Evolutionary conservation across 2,888 invertebrate genomes (phyloP).

Genomic region (Parnassius smintheus): DNA sequence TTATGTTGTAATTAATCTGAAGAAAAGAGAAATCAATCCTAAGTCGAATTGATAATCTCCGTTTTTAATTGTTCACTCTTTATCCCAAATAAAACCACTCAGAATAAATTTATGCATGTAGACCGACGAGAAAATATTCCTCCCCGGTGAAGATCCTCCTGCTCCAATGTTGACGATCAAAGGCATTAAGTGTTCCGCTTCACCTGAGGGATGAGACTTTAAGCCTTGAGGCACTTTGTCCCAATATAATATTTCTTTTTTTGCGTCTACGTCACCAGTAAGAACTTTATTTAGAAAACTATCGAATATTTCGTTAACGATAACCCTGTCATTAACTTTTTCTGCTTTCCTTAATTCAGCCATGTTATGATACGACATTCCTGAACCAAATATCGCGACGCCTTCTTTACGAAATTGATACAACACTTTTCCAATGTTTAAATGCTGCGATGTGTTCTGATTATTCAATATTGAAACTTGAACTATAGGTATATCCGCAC

Average conservation of each 20-base stretch:
- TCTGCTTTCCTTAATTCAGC: conserved; percentile 53
- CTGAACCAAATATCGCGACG: conserved; percentile 64
- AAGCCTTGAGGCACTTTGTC: conserved; percentile 55
- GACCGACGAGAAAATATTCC: conserved; percentile 41
- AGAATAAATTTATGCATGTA: conserved; percentile 42
- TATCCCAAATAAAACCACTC: conserved; percentile 48
- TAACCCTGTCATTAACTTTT: conserved; percentile 34
- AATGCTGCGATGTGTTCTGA: conserved; percentile 64
- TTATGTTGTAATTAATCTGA: too few species aligned
- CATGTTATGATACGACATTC: conserved; percentile 77
- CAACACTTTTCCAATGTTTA: conserved; percentile 58
- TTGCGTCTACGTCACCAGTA: conserved; percentile 50
- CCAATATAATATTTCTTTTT: conserved; percentile 54
- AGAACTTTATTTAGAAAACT: conserved; percentile 61
- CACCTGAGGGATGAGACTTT: conserved; percentile 62
- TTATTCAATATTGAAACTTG: conserved; percentile 64
- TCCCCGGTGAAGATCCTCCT: conserved; percentile 56
- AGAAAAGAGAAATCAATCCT: too few species aligned
- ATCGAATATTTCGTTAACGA: conserved; percentile 68
- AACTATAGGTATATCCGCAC: conserved; percentile 67
- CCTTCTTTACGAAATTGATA: conserved; percentile 67
- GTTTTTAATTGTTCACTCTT: background rate
- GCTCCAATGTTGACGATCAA: conserved; percentile 68
- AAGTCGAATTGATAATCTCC: too few species aligned
- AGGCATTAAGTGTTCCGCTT: conserved; percentile 74